A percentile compares a stretch with the other conserved stretches of the same genome.
Conservation (phyloP, 2,888 invertebrate genomes). For the Norana najaformis region DNA sequence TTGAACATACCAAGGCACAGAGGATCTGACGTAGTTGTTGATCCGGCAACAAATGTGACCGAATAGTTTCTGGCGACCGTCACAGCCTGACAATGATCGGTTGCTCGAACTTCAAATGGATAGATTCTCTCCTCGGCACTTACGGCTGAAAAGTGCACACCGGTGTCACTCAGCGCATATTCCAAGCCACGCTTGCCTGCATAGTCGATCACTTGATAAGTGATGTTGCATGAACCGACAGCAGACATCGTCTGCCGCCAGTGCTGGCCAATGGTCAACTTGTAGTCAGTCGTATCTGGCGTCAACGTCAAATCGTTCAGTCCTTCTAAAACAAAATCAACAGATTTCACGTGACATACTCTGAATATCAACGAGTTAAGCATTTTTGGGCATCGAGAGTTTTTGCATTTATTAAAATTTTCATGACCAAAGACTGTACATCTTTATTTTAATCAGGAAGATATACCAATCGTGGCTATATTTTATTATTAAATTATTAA, state of each 20-base stretch:
- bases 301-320: background rate
- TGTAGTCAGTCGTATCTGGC: background rate
- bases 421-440: background rate
- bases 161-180: background rate
- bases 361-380: background rate
- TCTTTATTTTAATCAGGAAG: too few relatives aligned
- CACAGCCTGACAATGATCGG: background rate
- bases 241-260: constrained; percentile 17
- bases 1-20: background rate
- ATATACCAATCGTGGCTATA: too few relatives aligned
- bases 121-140: background rate
- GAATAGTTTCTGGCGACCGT: background rate
- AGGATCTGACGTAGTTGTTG: background rate
- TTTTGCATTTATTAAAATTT: background rate
- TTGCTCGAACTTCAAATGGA: background rate
- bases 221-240: background rate
- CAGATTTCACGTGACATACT: background rate
- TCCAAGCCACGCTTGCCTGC: background rate
- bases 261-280: background rate
- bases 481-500: too few relatives aligned
- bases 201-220: background rate
- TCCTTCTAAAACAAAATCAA: background rate
- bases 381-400: background rate
- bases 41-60: background rate
- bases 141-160: background rate